A percentile compares a stretch with the other conserved stretches of the same genome.
phyloP scores from a whole-genome alignment of 2,113 vertebrate genomes.

The Ophiodon elongatus region DNA sequence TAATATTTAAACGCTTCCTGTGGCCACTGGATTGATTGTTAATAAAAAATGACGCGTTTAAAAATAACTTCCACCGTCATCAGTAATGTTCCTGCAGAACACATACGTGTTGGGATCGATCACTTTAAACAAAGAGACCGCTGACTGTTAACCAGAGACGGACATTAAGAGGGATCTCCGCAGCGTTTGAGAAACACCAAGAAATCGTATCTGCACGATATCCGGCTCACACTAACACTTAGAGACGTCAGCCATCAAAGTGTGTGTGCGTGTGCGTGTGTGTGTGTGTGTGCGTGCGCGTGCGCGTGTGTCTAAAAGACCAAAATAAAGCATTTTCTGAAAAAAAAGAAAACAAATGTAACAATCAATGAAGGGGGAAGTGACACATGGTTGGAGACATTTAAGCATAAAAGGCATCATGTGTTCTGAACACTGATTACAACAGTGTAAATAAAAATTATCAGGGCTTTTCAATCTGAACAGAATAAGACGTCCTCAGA shows the following conservation, averaged over 20 bases:
- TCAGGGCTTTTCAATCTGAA: too few relatives aligned
- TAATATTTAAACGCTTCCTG: constrained; percentile 17
- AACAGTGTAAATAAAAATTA: not conserved
- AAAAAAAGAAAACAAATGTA: not conserved
- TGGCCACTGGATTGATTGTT: constrained; percentile 11
- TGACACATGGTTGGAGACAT: not conserved
- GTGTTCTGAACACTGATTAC: not conserved
- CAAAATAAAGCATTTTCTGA: too few relatives aligned
- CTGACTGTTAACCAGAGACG: not conserved
- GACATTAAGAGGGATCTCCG: constrained; percentile 1
- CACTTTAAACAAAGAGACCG: constrained; percentile 16
- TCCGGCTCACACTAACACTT: too few relatives aligned
- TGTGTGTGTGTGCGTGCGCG: too few relatives aligned
- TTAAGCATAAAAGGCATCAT: not conserved
- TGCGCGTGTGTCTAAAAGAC: too few relatives aligned
- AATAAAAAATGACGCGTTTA: constrained; percentile 35
- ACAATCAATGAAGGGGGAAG: not conserved
- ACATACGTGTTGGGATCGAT: constrained; percentile 8
- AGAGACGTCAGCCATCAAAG: constrained; percentile 17
- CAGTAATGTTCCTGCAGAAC: constrained; percentile 14
- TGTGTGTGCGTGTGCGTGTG: too few relatives aligned
- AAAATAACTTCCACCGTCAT: constrained; percentile 20
- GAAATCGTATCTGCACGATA: constrained; percentile 16
- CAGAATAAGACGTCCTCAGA: too few relatives aligned
- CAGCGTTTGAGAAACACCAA: too few relatives aligned